Conservation (phyloP, 2,888 invertebrate species). For the Julus scandinavius region DNA sequence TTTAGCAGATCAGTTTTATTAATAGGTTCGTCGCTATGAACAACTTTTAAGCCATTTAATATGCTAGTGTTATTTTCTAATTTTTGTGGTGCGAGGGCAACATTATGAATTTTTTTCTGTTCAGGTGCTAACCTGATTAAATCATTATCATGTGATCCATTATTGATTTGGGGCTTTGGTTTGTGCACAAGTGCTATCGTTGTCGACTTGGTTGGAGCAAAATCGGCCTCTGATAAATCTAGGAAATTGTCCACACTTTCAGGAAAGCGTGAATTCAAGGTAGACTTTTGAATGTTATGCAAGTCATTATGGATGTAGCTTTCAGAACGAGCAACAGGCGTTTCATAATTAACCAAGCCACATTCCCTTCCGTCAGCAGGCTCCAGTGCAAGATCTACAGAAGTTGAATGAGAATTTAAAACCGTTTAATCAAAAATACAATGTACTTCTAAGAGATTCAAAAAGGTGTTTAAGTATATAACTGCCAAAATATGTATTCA, state of each 20-base stretch:
- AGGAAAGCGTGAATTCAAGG: neutral
- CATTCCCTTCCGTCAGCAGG: slow-evolving; percentile 49
- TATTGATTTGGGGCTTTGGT: neutral
- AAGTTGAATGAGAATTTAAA: neutral
- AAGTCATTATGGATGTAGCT: neutral
- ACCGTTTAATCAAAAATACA: neutral
- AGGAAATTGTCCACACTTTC: slow-evolving; percentile 43
- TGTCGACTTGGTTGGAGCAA: slow-evolving; percentile 50
- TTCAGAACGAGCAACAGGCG: neutral
- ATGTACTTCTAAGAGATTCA: neutral
- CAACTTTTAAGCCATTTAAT: slow-evolving; percentile 35
- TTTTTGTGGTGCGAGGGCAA: neutral
- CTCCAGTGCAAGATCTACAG: slow-evolving; percentile 51
- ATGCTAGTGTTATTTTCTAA: neutral
- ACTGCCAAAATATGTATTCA: neutral
- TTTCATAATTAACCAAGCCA: neutral
- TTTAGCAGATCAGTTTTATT: slow-evolving; percentile 52
- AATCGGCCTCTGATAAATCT: slow-evolving; percentile 56
- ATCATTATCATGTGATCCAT: neutral
- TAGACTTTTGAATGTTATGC: neutral
- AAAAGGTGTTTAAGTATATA: neutral
- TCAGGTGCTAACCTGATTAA: neutral
- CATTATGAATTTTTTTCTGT: neutral
- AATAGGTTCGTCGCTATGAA: slow-evolving; percentile 51
- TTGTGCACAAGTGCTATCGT: neutral